Conservation (phyloP, 2,797 vertebrate species). For the Poecilia velifera region DNA sequence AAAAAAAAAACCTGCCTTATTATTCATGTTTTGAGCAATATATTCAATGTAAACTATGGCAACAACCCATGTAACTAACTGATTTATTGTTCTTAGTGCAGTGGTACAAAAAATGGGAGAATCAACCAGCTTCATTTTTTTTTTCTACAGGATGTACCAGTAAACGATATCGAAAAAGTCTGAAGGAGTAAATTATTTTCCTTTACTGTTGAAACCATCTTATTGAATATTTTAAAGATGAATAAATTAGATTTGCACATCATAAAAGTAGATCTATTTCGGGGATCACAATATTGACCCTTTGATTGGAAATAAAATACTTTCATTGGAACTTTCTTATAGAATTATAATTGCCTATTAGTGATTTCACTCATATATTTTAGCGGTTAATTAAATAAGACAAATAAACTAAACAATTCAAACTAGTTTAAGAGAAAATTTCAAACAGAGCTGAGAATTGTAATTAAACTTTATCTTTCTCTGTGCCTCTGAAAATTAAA, state of each 20-base stretch:
- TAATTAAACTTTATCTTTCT: background rate
- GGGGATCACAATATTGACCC: background rate
- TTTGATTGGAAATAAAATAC: background rate
- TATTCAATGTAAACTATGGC: background rate
- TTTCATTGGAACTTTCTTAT: background rate
- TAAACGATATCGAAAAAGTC: constrained; percentile 70
- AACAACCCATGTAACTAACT: background rate
- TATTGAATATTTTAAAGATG: background rate
- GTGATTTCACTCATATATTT: background rate
- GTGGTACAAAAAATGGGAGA: background rate
- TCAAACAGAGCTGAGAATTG: background rate
- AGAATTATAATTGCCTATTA: background rate
- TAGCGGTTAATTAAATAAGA: background rate
- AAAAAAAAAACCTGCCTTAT: background rate
- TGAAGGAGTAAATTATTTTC: background rate
- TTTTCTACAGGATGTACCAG: constrained; percentile 70
- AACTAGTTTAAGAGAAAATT: background rate
- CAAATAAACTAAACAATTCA: background rate
- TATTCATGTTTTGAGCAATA: background rate
- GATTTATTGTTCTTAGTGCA: background rate
- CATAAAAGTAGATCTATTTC: background rate
- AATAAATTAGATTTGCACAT: background rate
- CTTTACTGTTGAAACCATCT: background rate
- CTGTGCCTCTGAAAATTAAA: background rate
- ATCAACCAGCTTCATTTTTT: background rate